These are phyloP conservation scores for Oxyteleia sp. DNA, from an alignment of 2,888 invertebrate species.

Conservation along the genomic window DNA sequence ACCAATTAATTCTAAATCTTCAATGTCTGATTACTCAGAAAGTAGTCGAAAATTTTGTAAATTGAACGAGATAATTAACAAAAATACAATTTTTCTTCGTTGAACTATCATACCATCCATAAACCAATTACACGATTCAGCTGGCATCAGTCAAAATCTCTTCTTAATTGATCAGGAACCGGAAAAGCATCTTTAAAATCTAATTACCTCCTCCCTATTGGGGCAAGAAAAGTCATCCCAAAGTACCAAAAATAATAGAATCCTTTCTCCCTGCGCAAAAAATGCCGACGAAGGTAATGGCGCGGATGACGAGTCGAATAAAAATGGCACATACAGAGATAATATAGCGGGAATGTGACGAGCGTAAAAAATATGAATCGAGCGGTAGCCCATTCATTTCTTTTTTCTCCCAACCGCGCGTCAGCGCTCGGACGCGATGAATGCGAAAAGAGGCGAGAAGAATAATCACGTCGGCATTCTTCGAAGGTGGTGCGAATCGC, in stretches of 20 bases:
- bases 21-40: too few relatives aligned
- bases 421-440: constrained; percentile 33
- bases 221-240: neutral
- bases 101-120: neutral
- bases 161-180: constrained; percentile 2
- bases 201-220: neutral
- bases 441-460: constrained; percentile 44
- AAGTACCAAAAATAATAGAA: constrained; percentile 12
- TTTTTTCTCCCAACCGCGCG: constrained; percentile 30
- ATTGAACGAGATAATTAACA: too few relatives aligned
- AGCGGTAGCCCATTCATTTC: constrained; percentile 61
- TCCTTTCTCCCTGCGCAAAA: neutral
- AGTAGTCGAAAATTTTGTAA: too few relatives aligned
- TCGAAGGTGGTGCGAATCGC: constrained; percentile 62
- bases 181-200: constrained; percentile 7
- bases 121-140: constrained; percentile 5
- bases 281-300: neutral
- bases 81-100: neutral
- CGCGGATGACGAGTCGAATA: constrained; percentile 43
- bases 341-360: constrained; percentile 49
- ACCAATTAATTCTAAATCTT: too few relatives aligned
- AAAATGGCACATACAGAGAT: constrained; percentile 55
- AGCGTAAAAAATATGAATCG: constrained; percentile 61
- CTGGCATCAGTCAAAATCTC: neutral
- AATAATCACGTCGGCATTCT: constrained; percentile 53